Evolutionary conservation across 2,888 invertebrate genomes (phyloP), one percentile per base, ranked within the genome.

Genomic region (Leptothorax acervorum): DNA sequence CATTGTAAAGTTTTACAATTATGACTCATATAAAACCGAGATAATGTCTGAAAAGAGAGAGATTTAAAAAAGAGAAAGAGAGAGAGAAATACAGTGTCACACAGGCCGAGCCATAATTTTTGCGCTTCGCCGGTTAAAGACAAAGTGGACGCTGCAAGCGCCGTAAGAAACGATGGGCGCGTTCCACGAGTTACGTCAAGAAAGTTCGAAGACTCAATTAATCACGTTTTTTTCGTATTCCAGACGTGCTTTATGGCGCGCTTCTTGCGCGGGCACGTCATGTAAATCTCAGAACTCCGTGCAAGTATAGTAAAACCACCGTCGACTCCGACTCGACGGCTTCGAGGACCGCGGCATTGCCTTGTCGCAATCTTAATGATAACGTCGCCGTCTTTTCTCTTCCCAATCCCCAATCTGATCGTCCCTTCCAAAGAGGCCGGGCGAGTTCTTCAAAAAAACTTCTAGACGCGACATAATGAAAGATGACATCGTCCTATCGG

Each of bases 271-370:
- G 31, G 53, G 39, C 51, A 71, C 79, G 84, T 65, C 88, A 73
- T 84, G 87, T 88, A 88, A 88, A 88, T 88, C 88, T 88, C 84
- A 81, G 82, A 88, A 84, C 74, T 83, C 68, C 51, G 84, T 53
- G 76, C 86, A 82, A 71, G 74, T 82, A 63, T 82, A 63, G 84
- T 88, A 84, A 84, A 86, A 79, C 89, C 73, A 28, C 28, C 62
- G 73, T 31, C 55, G 81, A 73, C 11, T 73, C 76, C 75, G 84
- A 70, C 81, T 31, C 81, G 78, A 87, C 66, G 83, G 63, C 68
- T 79, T 89, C 75, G 83, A 84, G 81, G 65, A 66, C 28, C 60
- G 51, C 68, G 51, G 53, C 53, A 76, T 66, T 53, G 74, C 60
- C 62, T 57, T 11, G 55, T 66, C 66, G 53, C 62, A 48, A 62